phyloP scores from a whole-genome alignment of 1,140 invertebrate species.

The Ceratina japonica region DNA sequence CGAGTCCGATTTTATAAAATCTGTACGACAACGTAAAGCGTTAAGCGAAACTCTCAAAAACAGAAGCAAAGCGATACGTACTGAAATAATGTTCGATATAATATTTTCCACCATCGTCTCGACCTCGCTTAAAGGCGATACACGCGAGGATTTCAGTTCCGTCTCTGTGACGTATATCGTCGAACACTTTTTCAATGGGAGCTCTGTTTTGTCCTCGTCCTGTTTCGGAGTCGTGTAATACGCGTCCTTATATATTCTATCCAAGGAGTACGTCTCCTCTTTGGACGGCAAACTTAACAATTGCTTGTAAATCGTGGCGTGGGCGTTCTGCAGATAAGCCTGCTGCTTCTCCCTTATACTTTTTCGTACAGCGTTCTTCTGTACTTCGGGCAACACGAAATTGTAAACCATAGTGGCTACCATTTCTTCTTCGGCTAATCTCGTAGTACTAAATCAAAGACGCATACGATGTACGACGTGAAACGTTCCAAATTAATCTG shows the following conservation, averaged over 20 bases:
- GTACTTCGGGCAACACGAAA: slow-evolving; percentile 83
- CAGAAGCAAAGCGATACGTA: background rate
- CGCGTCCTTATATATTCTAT: background rate
- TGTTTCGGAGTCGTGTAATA: background rate
- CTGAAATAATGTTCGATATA: background rate
- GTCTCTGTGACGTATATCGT: background rate
- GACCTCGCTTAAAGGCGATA: background rate
- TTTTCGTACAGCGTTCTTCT: slow-evolving; percentile 72
- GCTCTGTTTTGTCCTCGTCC: background rate
- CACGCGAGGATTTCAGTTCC: background rate
- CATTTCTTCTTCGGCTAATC: slow-evolving; percentile 81
- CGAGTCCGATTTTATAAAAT: background rate
- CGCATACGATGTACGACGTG: too few relatives aligned
- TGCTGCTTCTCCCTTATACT: slow-evolving; percentile 66
- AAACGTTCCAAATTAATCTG: background rate
- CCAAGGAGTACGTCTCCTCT: background rate
- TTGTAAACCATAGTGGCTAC: slow-evolving; percentile 82
- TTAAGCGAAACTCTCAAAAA: background rate
- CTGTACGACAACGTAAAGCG: background rate
- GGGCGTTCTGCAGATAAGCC: slow-evolving; percentile 57
- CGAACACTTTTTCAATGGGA: background rate
- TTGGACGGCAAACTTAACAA: slow-evolving; percentile 47
- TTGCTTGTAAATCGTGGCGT: slow-evolving; percentile 56
- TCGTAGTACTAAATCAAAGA: slow-evolving; percentile 59
- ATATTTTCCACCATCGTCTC: slow-evolving; percentile 3